A percentile compares a stretch with the other conserved stretches of the same genome.
phyloP scores from a whole-genome alignment of 2,797 vertebrate species.

The Platalea minor region DNA sequence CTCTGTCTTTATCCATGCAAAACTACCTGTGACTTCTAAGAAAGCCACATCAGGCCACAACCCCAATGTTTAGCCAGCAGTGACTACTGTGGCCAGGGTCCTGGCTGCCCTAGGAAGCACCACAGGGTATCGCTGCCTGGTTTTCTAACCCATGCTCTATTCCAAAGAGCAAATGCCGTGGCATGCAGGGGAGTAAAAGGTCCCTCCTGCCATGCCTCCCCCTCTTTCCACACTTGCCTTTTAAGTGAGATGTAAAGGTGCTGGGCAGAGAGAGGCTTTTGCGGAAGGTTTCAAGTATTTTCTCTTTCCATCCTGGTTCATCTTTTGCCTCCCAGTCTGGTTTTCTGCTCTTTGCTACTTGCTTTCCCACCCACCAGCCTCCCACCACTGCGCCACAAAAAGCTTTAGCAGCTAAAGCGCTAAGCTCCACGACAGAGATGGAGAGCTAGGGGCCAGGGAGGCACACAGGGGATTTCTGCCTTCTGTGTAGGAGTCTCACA shows the following conservation, averaged over 20 bases:
- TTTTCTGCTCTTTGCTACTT: conserved; percentile 39
- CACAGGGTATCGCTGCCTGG: not conserved
- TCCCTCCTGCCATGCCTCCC: not conserved
- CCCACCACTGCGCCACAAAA: conserved; percentile 65
- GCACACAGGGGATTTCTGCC: conserved; percentile 2
- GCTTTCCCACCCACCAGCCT: conserved; percentile 68
- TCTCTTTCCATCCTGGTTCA: conserved; percentile 13
- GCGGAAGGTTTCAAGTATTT: not conserved
- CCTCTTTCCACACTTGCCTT: not conserved
- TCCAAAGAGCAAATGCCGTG: not conserved
- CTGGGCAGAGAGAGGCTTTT: not conserved
- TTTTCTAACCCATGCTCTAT: not conserved
- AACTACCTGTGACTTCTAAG: not conserved
- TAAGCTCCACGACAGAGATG: conserved; percentile 3
- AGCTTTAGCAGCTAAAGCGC: conserved; percentile 54
- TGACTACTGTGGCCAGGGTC: not conserved
- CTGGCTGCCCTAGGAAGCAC: not conserved
- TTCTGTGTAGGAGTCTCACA: not conserved
- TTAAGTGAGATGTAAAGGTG: not conserved
- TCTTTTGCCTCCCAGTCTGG: conserved; percentile 33
- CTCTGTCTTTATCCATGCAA: not conserved
- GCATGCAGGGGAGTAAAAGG: not conserved
- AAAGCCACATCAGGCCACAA: not conserved
- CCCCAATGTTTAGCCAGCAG: not conserved
- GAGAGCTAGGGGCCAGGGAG: not conserved